phyloP scores from a whole-genome alignment of 2,888 invertebrate genomes.

The Macrostomum cliftonense region DNA sequence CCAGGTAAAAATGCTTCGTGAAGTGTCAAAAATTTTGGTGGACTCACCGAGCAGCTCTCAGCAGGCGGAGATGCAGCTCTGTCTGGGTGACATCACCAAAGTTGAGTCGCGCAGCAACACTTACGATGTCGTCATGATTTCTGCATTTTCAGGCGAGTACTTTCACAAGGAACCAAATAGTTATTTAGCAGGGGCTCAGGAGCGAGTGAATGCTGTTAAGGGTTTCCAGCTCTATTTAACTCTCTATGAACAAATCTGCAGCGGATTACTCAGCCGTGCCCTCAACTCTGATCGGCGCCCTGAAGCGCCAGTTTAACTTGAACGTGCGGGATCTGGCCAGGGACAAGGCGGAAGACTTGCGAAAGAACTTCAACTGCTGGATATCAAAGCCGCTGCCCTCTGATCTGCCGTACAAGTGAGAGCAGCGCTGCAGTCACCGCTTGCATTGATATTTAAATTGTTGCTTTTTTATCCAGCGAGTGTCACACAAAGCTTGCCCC shows the following conservation, averaged over 20 bases:
- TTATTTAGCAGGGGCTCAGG: not conserved
- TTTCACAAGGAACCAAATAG: not conserved
- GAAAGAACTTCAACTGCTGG: conserved; percentile 28
- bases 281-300: conserved; percentile 22
- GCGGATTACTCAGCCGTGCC: conserved; percentile 21
- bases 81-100: conserved; percentile 28
- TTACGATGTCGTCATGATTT: conserved; percentile 27
- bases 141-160: conserved; percentile 26
- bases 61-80: conserved; percentile 20
- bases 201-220: no score
- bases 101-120: conserved; percentile 19
- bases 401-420: conserved; percentile 19
- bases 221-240: not conserved
- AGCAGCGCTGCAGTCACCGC: conserved; percentile 14
- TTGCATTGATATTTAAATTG: not conserved
- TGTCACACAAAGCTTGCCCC: not conserved
- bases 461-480: not conserved
- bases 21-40: no score
- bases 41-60: no score
- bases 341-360: conserved; percentile 24
- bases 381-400: conserved; percentile 20
- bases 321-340: conserved; percentile 18
- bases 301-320: conserved; percentile 20
- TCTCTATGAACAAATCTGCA: conserved; percentile 10
- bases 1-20: no score